A percentile compares a stretch with the other conserved stretches of the same genome.
Evolutionary conservation across 2,797 vertebrate genomes (phyloP).

Genomic region (Heteromormyrus szaboi): DNA sequence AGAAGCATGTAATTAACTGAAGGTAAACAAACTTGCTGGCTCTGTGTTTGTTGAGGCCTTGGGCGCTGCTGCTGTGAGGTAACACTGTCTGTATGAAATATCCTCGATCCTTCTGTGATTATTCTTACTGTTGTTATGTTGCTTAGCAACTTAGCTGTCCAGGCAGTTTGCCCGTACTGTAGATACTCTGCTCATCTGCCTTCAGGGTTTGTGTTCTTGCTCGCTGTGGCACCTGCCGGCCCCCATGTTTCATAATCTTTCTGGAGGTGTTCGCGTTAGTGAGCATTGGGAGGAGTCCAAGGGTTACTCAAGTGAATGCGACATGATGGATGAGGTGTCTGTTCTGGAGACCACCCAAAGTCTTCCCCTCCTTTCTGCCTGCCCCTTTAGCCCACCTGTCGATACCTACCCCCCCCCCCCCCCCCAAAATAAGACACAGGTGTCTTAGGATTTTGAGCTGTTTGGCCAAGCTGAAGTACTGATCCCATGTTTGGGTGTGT

Average conservation of each 20-base stretch:
- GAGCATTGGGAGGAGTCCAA: background rate
- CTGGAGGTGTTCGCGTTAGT: background rate
- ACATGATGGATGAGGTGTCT: background rate
- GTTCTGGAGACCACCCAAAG: background rate
- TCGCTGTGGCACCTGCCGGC: background rate
- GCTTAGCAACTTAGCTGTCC: background rate
- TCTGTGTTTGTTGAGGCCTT: background rate
- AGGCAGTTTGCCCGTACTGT: background rate
- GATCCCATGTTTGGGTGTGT: background rate
- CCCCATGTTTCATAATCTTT: background rate
- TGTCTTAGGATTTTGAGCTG: background rate
- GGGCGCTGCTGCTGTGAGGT: background rate
- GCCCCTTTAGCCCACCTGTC: background rate
- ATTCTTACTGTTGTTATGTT: background rate
- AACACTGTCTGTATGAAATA: background rate
- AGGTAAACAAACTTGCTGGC: background rate
- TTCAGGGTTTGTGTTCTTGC: background rate
- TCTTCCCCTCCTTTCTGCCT: background rate
- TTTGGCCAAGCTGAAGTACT: background rate
- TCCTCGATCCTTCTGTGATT: background rate
- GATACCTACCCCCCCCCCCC: background rate
- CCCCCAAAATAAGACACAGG: background rate
- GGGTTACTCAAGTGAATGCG: background rate
- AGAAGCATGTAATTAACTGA: background rate
- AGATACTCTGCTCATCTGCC: background rate